phyloP scores from a whole-genome alignment of 92 coral and sea anemone genomes.

The Metridium senile region DNA sequence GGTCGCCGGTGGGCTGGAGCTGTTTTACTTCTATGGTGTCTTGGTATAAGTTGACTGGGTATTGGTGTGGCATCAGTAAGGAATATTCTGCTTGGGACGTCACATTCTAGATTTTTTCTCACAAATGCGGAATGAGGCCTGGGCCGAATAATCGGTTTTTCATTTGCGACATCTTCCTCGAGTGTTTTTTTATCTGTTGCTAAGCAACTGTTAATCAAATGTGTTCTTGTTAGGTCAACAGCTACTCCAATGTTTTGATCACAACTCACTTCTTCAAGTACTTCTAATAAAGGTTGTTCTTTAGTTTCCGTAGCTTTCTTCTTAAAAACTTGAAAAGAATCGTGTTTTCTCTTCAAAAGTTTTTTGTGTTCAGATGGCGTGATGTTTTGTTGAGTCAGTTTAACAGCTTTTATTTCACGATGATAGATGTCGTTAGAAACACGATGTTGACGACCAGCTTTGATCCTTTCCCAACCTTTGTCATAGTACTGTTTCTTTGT shows the following conservation, averaged over 20 bases:
- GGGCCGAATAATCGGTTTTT: not conserved
- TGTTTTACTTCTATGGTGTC: slow-evolving; percentile 14
- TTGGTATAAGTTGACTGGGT: not conserved
- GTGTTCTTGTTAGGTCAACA: not conserved
- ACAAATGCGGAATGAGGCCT: not conserved
- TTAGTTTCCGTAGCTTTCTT: not conserved
- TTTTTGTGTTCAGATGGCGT: not conserved
- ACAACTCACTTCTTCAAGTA: not conserved
- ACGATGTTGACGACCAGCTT: slow-evolving; percentile 1
- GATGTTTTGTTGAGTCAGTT: slow-evolving; percentile 1
- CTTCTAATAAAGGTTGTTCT: not conserved
- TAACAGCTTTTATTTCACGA: not conserved
- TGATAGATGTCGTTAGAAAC: slow-evolving; percentile 2
- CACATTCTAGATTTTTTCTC: not conserved
- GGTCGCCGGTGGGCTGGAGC: slow-evolving; percentile 9
- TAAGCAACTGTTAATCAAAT: not conserved
- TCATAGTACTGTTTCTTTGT: not conserved
- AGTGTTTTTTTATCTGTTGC: not conserved
- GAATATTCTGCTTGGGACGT: not conserved
- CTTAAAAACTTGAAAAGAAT: not conserved
- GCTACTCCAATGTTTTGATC: not conserved
- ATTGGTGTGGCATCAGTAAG: slow-evolving; percentile 5
- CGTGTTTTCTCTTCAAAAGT: slow-evolving; percentile 7
- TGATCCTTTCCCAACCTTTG: slow-evolving; percentile 19
- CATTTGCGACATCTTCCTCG: not conserved